phyloP scores from a whole-genome alignment of 2,113 vertebrate genomes.

The Stegostoma tigrinum region DNA sequence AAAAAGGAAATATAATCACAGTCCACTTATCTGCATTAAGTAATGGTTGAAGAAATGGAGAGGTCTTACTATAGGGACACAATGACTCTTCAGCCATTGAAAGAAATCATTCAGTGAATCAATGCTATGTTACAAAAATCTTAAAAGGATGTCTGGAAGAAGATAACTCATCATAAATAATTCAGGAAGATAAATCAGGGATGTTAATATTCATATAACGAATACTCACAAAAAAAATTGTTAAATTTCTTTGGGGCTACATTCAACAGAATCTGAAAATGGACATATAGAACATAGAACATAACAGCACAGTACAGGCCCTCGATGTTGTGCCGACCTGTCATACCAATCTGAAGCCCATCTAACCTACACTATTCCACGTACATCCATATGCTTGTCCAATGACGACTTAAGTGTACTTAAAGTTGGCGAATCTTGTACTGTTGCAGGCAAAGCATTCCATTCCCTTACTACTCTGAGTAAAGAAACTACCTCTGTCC shows the following conservation, averaged over 20 bases:
- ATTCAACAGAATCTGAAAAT: background rate
- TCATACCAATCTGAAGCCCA: no score
- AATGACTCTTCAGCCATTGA: background rate
- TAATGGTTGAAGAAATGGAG: background rate
- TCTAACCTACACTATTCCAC: no score
- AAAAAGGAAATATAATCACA: background rate
- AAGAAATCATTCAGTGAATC: background rate
- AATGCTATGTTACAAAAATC: background rate
- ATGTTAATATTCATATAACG: background rate
- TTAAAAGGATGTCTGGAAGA: background rate
- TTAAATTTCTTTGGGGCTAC: background rate
- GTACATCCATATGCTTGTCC: no score
- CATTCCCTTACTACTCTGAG: no score
- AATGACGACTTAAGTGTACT: no score
- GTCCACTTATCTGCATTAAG: background rate
- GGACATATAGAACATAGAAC: no score
- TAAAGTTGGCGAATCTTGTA: no score
- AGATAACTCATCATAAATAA: background rate
- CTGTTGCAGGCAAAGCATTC: no score
- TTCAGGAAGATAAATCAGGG: background rate
- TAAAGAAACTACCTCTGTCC: no score
- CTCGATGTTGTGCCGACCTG: no score
- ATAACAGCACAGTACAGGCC: no score
- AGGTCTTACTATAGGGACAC: background rate
- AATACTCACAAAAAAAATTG: background rate